phyloP scores from a whole-genome alignment of 2,797 vertebrate species.

The Orientallactaga sibirica region DNA sequence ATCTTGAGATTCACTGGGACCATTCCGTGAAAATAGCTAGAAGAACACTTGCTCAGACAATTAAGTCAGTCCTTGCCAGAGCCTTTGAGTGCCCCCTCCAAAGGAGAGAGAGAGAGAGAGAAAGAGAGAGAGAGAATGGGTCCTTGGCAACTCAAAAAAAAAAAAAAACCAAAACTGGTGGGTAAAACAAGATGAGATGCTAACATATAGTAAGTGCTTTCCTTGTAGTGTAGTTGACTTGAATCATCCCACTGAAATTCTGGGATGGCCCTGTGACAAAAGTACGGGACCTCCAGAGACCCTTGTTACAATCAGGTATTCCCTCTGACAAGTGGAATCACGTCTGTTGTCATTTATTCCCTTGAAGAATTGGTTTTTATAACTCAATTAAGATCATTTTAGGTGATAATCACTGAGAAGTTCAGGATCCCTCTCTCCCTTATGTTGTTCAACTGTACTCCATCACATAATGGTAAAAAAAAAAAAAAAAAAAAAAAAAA shows the following conservation, averaged over 20 bases:
- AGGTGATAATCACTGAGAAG: background rate
- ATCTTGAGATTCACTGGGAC: background rate
- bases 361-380: background rate
- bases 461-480: background rate
- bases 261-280: background rate
- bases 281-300: background rate
- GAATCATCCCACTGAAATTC: background rate
- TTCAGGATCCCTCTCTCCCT: background rate
- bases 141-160: background rate
- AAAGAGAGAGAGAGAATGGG: background rate
- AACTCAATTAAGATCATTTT: background rate
- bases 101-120: background rate
- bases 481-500: background rate
- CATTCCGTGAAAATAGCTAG: background rate
- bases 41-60: background rate
- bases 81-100: background rate
- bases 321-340: background rate
- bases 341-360: slow-evolving; percentile 21
- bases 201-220: background rate
- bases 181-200: background rate
- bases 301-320: background rate
- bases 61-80: background rate
- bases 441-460: background rate
- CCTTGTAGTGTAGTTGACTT: background rate
- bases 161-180: background rate